Base-by-base conservation (phyloP, 2,888 invertebrate genomes). In the Callinectes sapidus region DNA sequence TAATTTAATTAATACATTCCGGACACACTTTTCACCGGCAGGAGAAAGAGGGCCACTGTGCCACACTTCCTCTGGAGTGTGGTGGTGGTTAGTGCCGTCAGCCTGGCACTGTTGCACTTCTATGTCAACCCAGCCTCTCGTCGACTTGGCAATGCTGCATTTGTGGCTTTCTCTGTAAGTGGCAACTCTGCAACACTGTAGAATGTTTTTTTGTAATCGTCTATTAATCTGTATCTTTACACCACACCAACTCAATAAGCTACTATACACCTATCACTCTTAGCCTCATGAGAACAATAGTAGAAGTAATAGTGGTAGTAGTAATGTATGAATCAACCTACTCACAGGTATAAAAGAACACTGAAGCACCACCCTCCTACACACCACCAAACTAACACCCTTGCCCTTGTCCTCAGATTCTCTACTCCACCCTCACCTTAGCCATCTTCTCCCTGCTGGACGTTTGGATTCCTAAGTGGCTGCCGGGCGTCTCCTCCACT, bases 401-500 rank as follows among this genome's bases (percentile, higher is more conserved):
- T 23, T 23, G 14, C 14, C 14, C 35, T 23, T 3, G 32, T 23
- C 86, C 90, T 8, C 92, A 93, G 92, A 54, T 93, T 2, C 89
- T 86, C 2, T 93, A 81, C 42, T 32, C 85, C n/a, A 48, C 35
- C 55, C n/a, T 91, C 35, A 91, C 71, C 42, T 81, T 93, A 8
- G 89, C 91, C 10, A 48, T 42, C 48, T 93, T 87, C 71, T 87
- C 90, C 2, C 28, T 91, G 32, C 61, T 89, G 16, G 92, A 93
- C 32, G 61, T 88, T 13, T 42, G 55, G 48, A 66, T 90, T 18
- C 18, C 77, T 1, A 28, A 42, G 1, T 90, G 91, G 54, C 85
- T 91, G 39, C 90, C 91, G 1, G 90, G 92, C 2, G 91, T 94
- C 35, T 91, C 94, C 6, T 89, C 92, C 92, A 94, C 98, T 6